A percentile compares a stretch with the other conserved stretches of the same genome.
Evolutionary conservation across 2,113 vertebrate species (phyloP).

Genomic region (Monarcha castaneiventris): DNA sequence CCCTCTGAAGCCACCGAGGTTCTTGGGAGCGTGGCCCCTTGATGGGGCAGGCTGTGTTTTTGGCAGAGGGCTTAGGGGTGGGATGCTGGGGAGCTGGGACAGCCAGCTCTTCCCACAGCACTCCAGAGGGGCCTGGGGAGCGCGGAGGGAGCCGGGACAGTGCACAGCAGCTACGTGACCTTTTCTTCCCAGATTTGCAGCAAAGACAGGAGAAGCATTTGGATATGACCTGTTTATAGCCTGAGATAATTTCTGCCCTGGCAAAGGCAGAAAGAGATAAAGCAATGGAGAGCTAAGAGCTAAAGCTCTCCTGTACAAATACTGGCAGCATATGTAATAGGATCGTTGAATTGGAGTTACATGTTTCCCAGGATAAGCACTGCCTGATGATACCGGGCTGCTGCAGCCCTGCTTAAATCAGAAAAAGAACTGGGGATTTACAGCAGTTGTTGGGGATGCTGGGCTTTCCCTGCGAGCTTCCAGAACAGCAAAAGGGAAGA

Average conservation of each 20-base stretch:
- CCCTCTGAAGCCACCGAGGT: rapidly evolving
- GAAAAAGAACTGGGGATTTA: background rate
- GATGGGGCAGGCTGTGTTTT: background rate
- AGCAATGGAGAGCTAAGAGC: slow-evolving; percentile 24
- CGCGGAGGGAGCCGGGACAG: background rate
- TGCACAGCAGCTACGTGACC: background rate
- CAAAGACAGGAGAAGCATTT: background rate
- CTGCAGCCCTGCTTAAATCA: background rate
- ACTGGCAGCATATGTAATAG: slow-evolving; percentile 33
- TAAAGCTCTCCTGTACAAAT: slow-evolving; percentile 21
- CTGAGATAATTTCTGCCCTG: slow-evolving; percentile 18
- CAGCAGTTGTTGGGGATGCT: background rate
- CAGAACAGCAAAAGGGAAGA: background rate
- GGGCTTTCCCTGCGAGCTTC: background rate
- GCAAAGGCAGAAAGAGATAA: background rate
- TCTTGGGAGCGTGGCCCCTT: rapidly evolving
- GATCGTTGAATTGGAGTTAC: slow-evolving; percentile 42
- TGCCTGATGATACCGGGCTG: background rate
- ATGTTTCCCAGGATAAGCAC: slow-evolving; percentile 7
- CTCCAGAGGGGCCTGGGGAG: background rate
- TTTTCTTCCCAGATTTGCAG: background rate
- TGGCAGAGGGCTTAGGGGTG: background rate
- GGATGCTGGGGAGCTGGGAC: background rate
- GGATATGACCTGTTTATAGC: background rate
- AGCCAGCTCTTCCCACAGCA: background rate